Evolutionary conservation across 2,888 invertebrate species (phyloP).

Genomic region (Shargacucullia verbasci): DNA sequence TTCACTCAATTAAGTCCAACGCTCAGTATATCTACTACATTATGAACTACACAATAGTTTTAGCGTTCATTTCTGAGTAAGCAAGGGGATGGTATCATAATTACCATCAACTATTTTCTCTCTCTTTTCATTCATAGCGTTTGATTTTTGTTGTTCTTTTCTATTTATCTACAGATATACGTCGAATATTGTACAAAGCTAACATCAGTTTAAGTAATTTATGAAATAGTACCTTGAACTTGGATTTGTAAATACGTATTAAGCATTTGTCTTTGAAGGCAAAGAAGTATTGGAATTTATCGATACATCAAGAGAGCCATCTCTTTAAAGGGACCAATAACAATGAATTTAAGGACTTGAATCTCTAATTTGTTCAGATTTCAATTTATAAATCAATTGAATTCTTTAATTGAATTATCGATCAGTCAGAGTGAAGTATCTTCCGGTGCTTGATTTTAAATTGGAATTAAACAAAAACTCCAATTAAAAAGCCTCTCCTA

Average conservation of each 20-base stretch:
- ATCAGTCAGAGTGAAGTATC: slow-evolving; percentile 60
- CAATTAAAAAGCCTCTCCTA: slow-evolving; percentile 58
- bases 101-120: no score
- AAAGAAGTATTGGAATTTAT: slow-evolving; percentile 33
- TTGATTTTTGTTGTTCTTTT: no score
- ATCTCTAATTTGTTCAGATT: slow-evolving; percentile 36
- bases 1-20: background rate
- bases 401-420: slow-evolving; percentile 62
- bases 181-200: no score
- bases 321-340: slow-evolving; percentile 23
- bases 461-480: slow-evolving; percentile 59
- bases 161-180: no score
- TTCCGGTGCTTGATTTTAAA: slow-evolving; percentile 58
- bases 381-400: slow-evolving; percentile 55
- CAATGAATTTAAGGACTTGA: slow-evolving; percentile 46
- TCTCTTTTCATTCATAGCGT: no score
- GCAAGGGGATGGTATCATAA: no score
- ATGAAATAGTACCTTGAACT: no score
- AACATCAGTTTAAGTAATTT: no score
- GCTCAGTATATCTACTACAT: no score
- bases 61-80: no score
- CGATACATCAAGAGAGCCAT: slow-evolving; percentile 29
- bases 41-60: no score
- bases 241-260: background rate
- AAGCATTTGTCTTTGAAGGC: slow-evolving; percentile 19